Base-by-base conservation (phyloP, 2,113 vertebrate genomes). In the Piaya cayana region DNA sequence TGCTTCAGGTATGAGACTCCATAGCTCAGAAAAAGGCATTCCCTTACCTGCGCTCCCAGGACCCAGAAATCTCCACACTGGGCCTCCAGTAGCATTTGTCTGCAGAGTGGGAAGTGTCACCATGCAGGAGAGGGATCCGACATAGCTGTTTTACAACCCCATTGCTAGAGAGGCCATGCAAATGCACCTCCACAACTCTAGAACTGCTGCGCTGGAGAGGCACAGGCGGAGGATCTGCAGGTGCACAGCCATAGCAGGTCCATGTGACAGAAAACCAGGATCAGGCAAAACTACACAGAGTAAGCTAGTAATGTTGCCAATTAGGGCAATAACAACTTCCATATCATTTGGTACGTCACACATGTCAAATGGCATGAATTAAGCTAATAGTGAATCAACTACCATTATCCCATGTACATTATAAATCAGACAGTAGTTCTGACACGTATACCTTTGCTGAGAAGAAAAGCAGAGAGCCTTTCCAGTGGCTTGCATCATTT, bases 401-500 rank as follows among this genome's bases (percentile, higher is more conserved):
- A 60, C 18, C 53, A n/a, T 27, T 68, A 79, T 36, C 32, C 26
- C 27, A 69, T 0, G 1, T 8, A 49, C 15, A 39, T 17, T 15
- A 27, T 50, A 90, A 76, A 88, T 62, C 32, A 72, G 62, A 45
- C 2, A 29, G 47, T 55, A 43, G 21, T 55, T 49, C 58, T 68
- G 52, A 79, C 23, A 16, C n/a, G 93, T 55, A 50, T 96, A 99
- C 99, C 99, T 99, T 97, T 99, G 99, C 95, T 99, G 99, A 80
- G 99, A 99, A 88, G 99, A 99, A 97, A 99, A 99, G 97, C 99
- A 99, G 83, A 99, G 99, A 2, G 99, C 99, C 96, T 99, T 99
- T 80, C 99, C 99, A 3, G 99, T 99, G 19, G 99, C 99, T 97
- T 99, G 99, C 99, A 99, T 99, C 98, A 99, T 99, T 97, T 99